Conservation (phyloP, 1,140 invertebrate species). For the Eumeta japonica region DNA sequence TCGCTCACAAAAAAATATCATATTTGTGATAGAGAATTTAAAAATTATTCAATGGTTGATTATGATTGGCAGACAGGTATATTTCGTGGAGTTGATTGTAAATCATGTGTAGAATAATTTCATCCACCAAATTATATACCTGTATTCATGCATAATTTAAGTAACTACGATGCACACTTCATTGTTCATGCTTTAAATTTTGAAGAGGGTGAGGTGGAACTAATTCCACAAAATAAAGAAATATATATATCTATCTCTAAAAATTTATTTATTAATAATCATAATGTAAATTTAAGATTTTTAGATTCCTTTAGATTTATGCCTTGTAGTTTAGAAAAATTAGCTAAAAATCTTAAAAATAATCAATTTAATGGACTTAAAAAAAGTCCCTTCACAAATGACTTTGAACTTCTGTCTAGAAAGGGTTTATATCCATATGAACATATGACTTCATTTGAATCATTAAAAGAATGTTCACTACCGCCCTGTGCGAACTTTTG, state of each 20-base stretch:
- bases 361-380: conserved; percentile 11
- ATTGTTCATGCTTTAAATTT: too few relatives aligned
- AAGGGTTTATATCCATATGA: conserved; percentile 18
- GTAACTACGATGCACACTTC: too few relatives aligned
- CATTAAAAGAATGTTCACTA: conserved; percentile 3
- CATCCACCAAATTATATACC: conserved; percentile 9
- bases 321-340: conserved; percentile 10
- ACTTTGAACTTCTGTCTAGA: conserved; percentile 10
- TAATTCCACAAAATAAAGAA: conserved; percentile 21
- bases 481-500: conserved; percentile 3
- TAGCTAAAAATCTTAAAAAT: conserved; percentile 15
- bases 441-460: conserved; percentile 8
- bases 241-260: conserved; percentile 22
- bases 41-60: conserved; percentile 9
- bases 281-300: too few relatives aligned
- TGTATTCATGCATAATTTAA: too few relatives aligned
- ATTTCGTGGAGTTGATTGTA: conserved; percentile 11
- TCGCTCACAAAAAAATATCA: conserved; percentile 6
- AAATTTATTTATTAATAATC: conserved; percentile 12
- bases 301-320: conserved; percentile 19
- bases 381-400: conserved; percentile 5
- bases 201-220: conserved; percentile 10
- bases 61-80: conserved; percentile 12
- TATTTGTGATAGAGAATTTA: conserved; percentile 12
- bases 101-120: conserved; percentile 11